phyloP scores from a whole-genome alignment of 2,113 vertebrate genomes.

The Hyla sarda region DNA sequence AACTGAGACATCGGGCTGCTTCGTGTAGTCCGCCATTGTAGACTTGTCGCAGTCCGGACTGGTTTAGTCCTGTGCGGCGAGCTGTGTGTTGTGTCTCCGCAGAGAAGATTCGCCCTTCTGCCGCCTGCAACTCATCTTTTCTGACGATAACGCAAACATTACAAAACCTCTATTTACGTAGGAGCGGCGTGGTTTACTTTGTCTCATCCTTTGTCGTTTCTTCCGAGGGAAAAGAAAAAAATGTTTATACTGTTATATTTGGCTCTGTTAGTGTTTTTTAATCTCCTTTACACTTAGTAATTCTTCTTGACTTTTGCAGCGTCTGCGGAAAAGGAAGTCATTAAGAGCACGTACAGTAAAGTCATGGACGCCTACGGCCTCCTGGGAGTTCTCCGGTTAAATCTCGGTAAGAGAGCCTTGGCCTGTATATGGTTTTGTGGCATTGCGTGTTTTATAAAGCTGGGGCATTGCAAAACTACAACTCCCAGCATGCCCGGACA shows the following conservation, averaged over 20 bases:
- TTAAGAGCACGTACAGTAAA: conserved; percentile 88
- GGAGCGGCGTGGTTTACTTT: background rate
- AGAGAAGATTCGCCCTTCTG: background rate
- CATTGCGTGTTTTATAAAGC: too few relatives aligned
- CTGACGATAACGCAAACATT: background rate
- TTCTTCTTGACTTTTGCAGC: conserved; percentile 66
- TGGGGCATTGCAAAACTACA: too few relatives aligned
- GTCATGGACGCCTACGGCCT: conserved; percentile 96
- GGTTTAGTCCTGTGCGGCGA: background rate
- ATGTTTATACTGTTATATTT: too few relatives aligned
- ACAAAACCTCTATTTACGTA: background rate
- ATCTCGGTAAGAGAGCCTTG: conserved; percentile 84
- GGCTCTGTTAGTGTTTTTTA: too few relatives aligned
- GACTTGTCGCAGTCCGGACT: too few relatives aligned
- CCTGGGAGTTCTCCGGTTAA: conserved; percentile 91
- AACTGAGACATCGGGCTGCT: too few relatives aligned
- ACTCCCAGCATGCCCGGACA: too few relatives aligned
- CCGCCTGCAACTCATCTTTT: background rate
- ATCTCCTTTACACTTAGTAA: too few relatives aligned
- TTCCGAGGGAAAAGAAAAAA: too few relatives aligned
- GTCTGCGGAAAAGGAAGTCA: conserved; percentile 93
- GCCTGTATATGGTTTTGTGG: too few relatives aligned
- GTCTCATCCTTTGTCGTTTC: background rate
- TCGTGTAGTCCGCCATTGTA: too few relatives aligned
- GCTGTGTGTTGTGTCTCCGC: background rate